Percentiles rank a stretch among this genome's conserved stretches.
These are phyloP conservation scores for Calephelis perditalis DNA, from an alignment of 2,888 invertebrate species.

Conservation along the genomic window DNA sequence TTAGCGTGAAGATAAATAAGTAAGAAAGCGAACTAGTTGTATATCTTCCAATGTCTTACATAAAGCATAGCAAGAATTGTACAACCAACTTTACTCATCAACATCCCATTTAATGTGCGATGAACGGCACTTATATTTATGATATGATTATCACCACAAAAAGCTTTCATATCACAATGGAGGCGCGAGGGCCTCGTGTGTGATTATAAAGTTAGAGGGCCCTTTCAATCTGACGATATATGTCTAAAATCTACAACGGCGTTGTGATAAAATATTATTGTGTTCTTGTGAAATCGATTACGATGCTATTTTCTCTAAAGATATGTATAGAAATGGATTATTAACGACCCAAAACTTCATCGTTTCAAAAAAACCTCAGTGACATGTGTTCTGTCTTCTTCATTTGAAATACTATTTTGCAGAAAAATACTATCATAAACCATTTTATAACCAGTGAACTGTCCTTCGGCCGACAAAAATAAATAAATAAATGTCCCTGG, in stretches of 20 bases:
- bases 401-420: too few relatives aligned
- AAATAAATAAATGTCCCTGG: too few relatives aligned
- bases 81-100: slow-evolving; percentile 5
- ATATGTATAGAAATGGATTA: too few relatives aligned
- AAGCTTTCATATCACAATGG: slow-evolving; percentile 34
- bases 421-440: too few relatives aligned
- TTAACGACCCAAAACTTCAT: too few relatives aligned
- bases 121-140: slow-evolving; percentile 31
- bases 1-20: too few relatives aligned
- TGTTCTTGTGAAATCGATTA: slow-evolving; percentile 13
- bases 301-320: background rate
- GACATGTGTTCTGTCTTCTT: too few relatives aligned
- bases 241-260: slow-evolving; percentile 15
- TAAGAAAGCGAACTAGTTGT: too few relatives aligned
- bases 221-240: slow-evolving; percentile 16
- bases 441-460: too few relatives aligned
- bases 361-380: too few relatives aligned
- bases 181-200: slow-evolving; percentile 31
- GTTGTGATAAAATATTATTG: slow-evolving; percentile 11
- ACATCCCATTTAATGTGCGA: slow-evolving; percentile 15
- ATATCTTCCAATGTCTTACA: too few relatives aligned
- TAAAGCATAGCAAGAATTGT: background rate
- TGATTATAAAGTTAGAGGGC: slow-evolving; percentile 34
- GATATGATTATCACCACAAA: slow-evolving; percentile 39
- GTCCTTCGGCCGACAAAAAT: too few relatives aligned